phyloP scores from a whole-genome alignment of 2,113 vertebrate species.

The Colinus virginianus region DNA sequence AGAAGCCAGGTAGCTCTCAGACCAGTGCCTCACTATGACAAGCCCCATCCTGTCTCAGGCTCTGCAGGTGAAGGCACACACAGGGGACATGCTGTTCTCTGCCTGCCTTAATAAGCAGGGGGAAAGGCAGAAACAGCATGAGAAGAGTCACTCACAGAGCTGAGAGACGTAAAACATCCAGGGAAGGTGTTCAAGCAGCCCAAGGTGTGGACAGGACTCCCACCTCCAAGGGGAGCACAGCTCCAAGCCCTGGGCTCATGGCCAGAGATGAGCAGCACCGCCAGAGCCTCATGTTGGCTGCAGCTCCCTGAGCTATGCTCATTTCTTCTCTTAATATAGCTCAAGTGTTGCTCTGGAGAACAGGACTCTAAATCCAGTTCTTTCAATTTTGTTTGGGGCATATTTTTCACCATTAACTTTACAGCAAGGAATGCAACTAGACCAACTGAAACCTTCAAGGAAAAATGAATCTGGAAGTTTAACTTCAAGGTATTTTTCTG shows the following conservation, averaged over 20 bases:
- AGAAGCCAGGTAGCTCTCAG: neutral
- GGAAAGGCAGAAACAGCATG: neutral
- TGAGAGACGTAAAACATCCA: neutral
- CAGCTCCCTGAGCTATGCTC: neutral
- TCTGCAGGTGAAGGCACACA: neutral
- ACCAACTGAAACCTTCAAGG: neutral
- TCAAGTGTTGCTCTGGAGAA: neutral
- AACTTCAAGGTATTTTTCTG: neutral
- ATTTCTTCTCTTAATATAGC: neutral
- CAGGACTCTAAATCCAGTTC: neutral
- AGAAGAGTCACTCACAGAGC: neutral
- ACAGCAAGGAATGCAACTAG: neutral
- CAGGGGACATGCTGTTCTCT: neutral
- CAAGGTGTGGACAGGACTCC: neutral
- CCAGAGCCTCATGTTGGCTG: neutral
- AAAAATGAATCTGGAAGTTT: neutral
- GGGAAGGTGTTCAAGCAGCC: neutral
- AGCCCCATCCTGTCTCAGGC: neutral
- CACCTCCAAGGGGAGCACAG: neutral
- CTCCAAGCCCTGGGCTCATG: neutral
- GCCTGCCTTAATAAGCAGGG: neutral
- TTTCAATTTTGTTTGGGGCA: neutral
- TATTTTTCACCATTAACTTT: neutral
- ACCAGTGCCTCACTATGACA: neutral
- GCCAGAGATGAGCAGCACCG: constrained; percentile 9